A percentile compares a stretch with the other conserved stretches of the same genome.
Evolutionary conservation across 1,140 invertebrate species (phyloP).

Genomic region (Orius insidiosus): DNA sequence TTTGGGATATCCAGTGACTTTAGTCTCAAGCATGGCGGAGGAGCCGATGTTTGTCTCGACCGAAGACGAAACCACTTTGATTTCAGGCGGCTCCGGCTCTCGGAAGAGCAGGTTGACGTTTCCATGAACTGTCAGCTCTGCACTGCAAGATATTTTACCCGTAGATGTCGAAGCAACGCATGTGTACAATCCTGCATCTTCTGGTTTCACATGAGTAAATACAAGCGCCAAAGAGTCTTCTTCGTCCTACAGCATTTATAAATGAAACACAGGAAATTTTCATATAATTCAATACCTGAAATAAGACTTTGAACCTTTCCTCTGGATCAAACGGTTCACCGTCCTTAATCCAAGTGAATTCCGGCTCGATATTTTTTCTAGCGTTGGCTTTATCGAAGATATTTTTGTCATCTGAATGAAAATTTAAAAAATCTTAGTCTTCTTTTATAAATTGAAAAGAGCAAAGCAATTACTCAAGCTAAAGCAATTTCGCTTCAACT

Average conservation of each 20-base stretch:
- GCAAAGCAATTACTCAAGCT: background rate
- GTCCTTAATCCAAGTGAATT: constrained; percentile 81
- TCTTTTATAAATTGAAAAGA: background rate
- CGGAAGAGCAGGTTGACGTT: constrained; percentile 55
- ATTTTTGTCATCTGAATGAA: constrained; percentile 60
- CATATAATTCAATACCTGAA: constrained; percentile 30
- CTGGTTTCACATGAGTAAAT: constrained; percentile 83
- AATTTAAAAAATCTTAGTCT: constrained; percentile 4
- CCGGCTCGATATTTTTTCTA: constrained; percentile 56
- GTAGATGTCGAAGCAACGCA: constrained; percentile 83
- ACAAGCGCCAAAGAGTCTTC: constrained; percentile 81
- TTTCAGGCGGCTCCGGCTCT: constrained; percentile 61
- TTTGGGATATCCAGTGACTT: constrained; percentile 77
- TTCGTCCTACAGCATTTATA: constrained; percentile 40
- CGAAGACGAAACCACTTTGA: constrained; percentile 54
- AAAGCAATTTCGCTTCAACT: background rate
- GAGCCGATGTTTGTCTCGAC: constrained; percentile 62
- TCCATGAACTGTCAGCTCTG: constrained; percentile 81
- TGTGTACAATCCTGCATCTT: constrained; percentile 86
- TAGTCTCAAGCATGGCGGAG: constrained; percentile 86
- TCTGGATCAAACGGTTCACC: constrained; percentile 77
- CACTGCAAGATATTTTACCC: constrained; percentile 84
- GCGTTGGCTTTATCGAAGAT: constrained; percentile 56
- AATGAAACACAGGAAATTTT: background rate
- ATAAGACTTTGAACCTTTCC: constrained; percentile 83